Evolutionary conservation across 2,888 invertebrate species (phyloP).

Genomic region (Xestia xanthographa): DNA sequence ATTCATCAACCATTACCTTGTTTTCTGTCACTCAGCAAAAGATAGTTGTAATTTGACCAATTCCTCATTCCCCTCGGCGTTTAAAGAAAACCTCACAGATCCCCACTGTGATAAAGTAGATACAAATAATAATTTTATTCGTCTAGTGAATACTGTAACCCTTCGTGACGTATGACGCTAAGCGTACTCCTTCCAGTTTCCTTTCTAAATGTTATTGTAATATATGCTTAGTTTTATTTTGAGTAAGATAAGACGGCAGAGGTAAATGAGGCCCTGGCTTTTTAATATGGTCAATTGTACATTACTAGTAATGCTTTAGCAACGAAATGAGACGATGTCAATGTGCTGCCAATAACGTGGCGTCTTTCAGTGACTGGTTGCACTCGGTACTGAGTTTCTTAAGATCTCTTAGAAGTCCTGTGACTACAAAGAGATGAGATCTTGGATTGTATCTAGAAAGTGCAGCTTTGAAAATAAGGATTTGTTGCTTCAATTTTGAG

Average conservation of each 20-base stretch:
- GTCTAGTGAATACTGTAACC: conserved; percentile 71
- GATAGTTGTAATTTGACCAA: conserved; percentile 10
- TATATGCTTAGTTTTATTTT: conserved; percentile 52
- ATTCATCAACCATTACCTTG: neutral
- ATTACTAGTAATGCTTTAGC: neutral
- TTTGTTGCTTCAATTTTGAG: conserved; percentile 5
- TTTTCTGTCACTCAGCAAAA: conserved; percentile 17
- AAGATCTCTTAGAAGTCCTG: neutral
- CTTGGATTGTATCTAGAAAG: neutral
- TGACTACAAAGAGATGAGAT: neutral
- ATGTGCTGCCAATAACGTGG: neutral
- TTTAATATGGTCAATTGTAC: neutral
- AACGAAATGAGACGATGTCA: neutral
- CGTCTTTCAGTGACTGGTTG: neutral
- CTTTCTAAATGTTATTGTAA: conserved; percentile 52
- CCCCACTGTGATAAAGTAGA: conserved; percentile 83
- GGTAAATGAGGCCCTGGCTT: conserved; percentile 40
- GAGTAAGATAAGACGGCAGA: conserved; percentile 42
- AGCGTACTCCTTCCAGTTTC: conserved; percentile 64
- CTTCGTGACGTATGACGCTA: conserved; percentile 71
- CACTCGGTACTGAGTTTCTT: neutral
- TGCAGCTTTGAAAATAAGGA: neutral
- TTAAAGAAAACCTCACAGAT: conserved; percentile 81
- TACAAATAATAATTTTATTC: conserved; percentile 78
- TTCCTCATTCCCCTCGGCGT: conserved; percentile 5